Evolutionary conservation across 2,888 invertebrate genomes (phyloP).

Genomic region (Drosophila colorata): DNA sequence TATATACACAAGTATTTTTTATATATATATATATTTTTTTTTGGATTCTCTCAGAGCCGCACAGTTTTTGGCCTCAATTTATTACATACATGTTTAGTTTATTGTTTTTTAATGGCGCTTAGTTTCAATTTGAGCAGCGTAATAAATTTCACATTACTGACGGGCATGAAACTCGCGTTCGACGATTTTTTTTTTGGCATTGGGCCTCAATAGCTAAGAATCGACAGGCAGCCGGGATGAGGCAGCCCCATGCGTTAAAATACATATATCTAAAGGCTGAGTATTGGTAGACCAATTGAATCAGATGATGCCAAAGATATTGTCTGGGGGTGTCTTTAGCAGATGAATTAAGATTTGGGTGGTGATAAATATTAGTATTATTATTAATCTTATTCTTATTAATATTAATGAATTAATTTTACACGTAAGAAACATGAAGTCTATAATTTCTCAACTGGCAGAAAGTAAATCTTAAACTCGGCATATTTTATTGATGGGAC

Average conservation of each 20-base stretch:
- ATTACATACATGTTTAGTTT: conserved; percentile 77
- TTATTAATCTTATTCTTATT: background rate
- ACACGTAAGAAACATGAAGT: no score
- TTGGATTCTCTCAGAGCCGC: conserved; percentile 16
- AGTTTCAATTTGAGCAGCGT: conserved; percentile 76
- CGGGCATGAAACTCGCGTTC: conserved; percentile 18
- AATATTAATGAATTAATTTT: no score
- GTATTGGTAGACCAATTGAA: conserved; percentile 8
- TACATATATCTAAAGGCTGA: background rate
- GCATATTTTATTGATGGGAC: background rate
- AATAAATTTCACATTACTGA: conserved; percentile 78
- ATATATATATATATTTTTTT: conserved; percentile 11
- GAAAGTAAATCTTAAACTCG: no score
- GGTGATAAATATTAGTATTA: background rate
- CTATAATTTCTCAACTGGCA: no score
- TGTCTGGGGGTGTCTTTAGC: background rate
- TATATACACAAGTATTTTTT: conserved; percentile 6
- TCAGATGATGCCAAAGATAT: background rate
- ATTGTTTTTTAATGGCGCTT: conserved; percentile 78
- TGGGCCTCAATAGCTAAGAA: background rate
- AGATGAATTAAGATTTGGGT: background rate
- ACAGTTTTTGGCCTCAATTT: conserved; percentile 56
- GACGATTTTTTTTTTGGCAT: conserved; percentile 20
- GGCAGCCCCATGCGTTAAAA: background rate
- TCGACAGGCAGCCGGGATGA: background rate